Evolutionary conservation across 1,140 invertebrate genomes (phyloP).

Genomic region (Archegozetes longisetosus): DNA sequence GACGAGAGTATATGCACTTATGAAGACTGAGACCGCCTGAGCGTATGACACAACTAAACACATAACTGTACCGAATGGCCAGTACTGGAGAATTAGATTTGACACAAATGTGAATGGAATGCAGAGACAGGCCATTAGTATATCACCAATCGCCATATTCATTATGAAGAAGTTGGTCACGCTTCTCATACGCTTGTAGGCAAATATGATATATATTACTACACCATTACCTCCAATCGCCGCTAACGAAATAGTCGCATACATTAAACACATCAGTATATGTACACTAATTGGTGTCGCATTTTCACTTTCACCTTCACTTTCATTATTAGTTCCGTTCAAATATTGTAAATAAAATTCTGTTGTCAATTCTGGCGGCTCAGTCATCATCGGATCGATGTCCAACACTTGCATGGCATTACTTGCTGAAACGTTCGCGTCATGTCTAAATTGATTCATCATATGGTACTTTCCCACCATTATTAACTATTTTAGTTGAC

Average conservation of each 20-base stretch:
- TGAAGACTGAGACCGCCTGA: conserved; percentile 24
- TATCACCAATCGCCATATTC: conserved; percentile 65
- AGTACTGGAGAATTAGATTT: conserved; percentile 52
- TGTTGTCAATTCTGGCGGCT: too few relatives aligned
- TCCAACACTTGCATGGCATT: too few relatives aligned
- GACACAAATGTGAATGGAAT: conserved; percentile 67
- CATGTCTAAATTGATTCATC: too few relatives aligned
- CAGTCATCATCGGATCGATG: too few relatives aligned
- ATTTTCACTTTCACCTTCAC: too few relatives aligned
- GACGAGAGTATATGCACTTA: conserved; percentile 54
- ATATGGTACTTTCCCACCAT: too few relatives aligned
- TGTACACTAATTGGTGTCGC: too few relatives aligned
- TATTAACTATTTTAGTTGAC: too few relatives aligned
- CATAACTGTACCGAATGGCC: conserved; percentile 60
- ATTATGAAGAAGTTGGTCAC: conserved; percentile 76
- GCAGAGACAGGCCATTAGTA: conserved; percentile 65
- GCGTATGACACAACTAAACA: conserved; percentile 60
- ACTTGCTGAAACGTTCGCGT: too few relatives aligned
- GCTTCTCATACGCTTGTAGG: conserved; percentile 59
- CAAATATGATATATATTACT: conserved; percentile 62
- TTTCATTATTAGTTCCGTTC: too few relatives aligned
- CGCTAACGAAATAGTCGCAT: conserved; percentile 35
- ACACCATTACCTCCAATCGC: conserved; percentile 59
- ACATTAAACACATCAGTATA: neutral
- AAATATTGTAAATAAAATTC: too few relatives aligned